Evolutionary conservation across 2,113 vertebrate species (phyloP), one percentile per base, ranked within the genome.

Genomic region (Scalopus aquaticus): DNA sequence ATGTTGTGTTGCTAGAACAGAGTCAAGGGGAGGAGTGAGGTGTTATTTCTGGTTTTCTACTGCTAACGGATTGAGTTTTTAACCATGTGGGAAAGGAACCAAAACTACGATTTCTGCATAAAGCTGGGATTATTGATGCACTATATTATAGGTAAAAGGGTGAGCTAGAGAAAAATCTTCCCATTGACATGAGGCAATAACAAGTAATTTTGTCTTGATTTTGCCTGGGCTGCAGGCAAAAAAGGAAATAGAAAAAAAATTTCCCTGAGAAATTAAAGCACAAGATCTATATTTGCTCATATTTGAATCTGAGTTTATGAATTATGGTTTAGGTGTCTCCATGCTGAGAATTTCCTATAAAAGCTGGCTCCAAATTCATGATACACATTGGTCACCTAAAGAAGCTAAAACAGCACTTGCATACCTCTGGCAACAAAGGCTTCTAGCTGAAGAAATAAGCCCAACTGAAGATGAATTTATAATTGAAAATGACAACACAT

Each of bases 371-470:
- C 39, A 97, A 86, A 24, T 19, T 93, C 35, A n/a, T 87, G 60
- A 76, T 80, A 85, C 9, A 30, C 17, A 6, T 70, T 39, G 26
- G 56, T 92, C 28, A 76, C 60, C 32, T 89, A 42, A 76, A 85
- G 60, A 92, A 94, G 76, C 46, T 67, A 93, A 95, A 94, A 39
- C 16, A 74, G 76, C 51, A 92, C 6, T 81, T 6, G 13, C 9
- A 39, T 92, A 80, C 54, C 32, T 83, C 6, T 20, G 58, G 72
- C 32, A 30, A 82, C 35, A 67, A 11, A 60, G 81, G 46, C 65
- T 95, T 89, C 76, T 94, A 56, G 58, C 12, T 90, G 65, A 94
- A 94, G 70, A 91, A 94, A 44, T 26, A 77, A 88, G 32, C 32
- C 37, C 46, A 80, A 39, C 28, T 46, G 9, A 91, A 88, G 76